Base-by-base conservation (phyloP, 1,140 invertebrate genomes). In the Drosophila sechellia region DNA sequence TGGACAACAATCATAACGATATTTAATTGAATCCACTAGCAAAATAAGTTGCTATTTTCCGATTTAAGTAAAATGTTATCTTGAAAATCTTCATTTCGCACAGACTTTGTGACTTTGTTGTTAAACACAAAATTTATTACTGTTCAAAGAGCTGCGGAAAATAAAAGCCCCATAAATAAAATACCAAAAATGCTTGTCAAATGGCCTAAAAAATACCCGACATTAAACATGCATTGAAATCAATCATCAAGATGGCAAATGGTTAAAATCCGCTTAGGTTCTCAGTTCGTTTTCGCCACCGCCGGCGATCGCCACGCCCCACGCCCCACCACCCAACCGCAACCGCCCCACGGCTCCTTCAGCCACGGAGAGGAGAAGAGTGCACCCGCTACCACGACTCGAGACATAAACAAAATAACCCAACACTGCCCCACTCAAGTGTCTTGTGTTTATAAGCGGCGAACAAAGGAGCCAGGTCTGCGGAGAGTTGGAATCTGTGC, bases 361-460 rank as follows among this genome's bases (percentile, higher is more conserved):
- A n/a, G 1, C 22, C 54, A 12, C 11, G 27, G 45, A 57, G 17
- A 1, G 17, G 17, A 17, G 17, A 17, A 17, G 17, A 57, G 42
- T 5, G 25, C 25, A 5, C 25, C 25, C 5, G 6, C 25, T 34
- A 17, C 15, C 5, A 17, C 17, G 6, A 48, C 31, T 49, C 17
- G 46, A 65, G 59, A 68, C 64, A 20, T 64, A 68, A 68, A 68
- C 59, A 68, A 52, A 61, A 60, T 20, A 57, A 17, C 25, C 48
- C 45, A 27, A 35, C 15, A 31, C n/a, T 31, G 11, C 11, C 25
- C 12, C 17, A 42, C 43, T 39, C 58, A 34, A 66, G 43, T 66
- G 58, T 64, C 45, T 50, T 35, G 64, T 68, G 64, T 64, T 66
- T 64, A 64, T 50, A 64, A 35, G 20, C 37, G 27, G 22, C 45